Evolutionary conservation across 2,888 invertebrate species (phyloP), one percentile per base, ranked within the genome.

Genomic region (Pyrrhosoma nymphula): DNA sequence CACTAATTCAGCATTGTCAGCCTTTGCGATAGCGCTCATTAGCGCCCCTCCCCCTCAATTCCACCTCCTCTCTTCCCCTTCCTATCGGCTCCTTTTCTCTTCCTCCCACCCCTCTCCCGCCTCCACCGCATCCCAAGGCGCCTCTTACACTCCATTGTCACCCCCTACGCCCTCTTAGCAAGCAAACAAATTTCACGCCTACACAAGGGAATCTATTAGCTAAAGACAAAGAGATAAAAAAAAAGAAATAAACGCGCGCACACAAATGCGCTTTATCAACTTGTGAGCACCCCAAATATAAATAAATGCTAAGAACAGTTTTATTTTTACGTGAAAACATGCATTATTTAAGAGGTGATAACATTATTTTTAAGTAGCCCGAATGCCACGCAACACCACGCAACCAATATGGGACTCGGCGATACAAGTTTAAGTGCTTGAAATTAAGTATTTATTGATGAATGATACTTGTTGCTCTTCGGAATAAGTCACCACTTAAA

Each of bases 1-100:
- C 63, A 93, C 69, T 93, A 47, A 93, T 93, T 69, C 93, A 47
- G 93, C 93, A 93, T 93, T 93, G 93, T 93, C 69, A 75, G 69
- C 39, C 93, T 47, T n/a, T 47, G 69, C 47, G 93, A 93, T 93
- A 93, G 93, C 69, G 63, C 93, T 93, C 93, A 93, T 93, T 93
- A 93, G 69, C n/a, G 35, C 47, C 35, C 39, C 63, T 8, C 26
- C n/a, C n/a, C n/a, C n/a, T n/a, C n/a, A n/a, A n/a, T 91, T 63
- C 39, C 39, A 35, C 47, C 47, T 8, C 47, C 47, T 8, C 63
- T 63, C 60, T 35, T 60, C 26, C 47, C 63, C 63, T 23, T n/a
- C 63, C 75, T 55, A 47, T 47, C n/a, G 47, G 18, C 26, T 69
- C 93, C 12, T 26, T 35, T 56, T 26, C 55, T 14, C 20, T 35